These are phyloP conservation scores for Proisotoma minuta DNA, from an alignment of 2,888 invertebrate genomes.

Conservation along the genomic window DNA sequence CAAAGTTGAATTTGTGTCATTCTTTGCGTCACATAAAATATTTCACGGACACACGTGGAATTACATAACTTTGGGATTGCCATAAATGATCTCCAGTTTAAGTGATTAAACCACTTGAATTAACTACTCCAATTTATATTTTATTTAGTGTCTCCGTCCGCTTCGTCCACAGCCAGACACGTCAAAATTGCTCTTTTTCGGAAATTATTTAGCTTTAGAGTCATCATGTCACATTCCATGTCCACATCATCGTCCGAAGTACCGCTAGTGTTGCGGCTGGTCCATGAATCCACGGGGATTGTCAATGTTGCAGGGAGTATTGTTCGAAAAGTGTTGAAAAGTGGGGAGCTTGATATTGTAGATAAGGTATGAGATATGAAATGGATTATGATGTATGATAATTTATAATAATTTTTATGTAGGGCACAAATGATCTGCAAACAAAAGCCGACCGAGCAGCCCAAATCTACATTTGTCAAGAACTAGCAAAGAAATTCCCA, in stretches of 20 bases:
- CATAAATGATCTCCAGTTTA: too few species aligned
- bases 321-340: slow-evolving; percentile 81
- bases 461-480: slow-evolving; percentile 86
- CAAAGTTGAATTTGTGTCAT: too few species aligned
- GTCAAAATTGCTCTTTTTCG: slow-evolving; percentile 13
- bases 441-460: slow-evolving; percentile 97
- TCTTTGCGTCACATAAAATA: neutral
- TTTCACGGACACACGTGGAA: too few species aligned
- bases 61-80: too few species aligned
- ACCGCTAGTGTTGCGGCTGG: slow-evolving; percentile 65
- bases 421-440: slow-evolving; percentile 90
- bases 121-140: neutral
- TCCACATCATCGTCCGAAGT: neutral
- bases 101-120: neutral
- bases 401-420: slow-evolving; percentile 32
- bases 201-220: neutral
- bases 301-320: slow-evolving; percentile 82
- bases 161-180: neutral
- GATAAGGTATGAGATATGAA: slow-evolving; percentile 65
- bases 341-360: slow-evolving; percentile 83
- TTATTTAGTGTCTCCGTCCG: neutral
- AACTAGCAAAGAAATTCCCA: slow-evolving; percentile 78
- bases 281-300: slow-evolving; percentile 73
- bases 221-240: slow-evolving; percentile 2
- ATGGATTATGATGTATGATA: slow-evolving; percentile 17